Conservation (phyloP, 2,888 invertebrate species). For the Elegia similella region DNA sequence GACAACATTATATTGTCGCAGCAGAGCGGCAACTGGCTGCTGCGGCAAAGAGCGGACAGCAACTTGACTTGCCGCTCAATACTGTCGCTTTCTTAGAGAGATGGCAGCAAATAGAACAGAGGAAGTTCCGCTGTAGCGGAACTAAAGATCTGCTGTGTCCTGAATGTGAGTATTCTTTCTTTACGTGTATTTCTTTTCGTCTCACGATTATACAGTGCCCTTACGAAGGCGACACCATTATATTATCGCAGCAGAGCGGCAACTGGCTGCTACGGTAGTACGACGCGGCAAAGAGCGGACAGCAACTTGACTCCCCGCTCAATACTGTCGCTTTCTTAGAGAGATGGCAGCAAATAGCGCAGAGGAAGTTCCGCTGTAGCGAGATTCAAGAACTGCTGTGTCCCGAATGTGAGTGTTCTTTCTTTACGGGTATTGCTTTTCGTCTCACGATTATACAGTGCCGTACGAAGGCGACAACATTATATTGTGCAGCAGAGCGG, state of each 20-base stretch:
- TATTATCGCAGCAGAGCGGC: constrained; percentile 93
- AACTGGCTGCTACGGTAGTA: constrained; percentile 91
- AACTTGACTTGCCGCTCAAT: background rate
- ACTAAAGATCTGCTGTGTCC: background rate
- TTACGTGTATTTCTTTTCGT: too few species aligned
- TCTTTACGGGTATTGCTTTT: too few species aligned
- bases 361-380: constrained; percentile 39
- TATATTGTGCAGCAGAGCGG: too few species aligned
- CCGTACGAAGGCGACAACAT: constrained; percentile 55
- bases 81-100: background rate
- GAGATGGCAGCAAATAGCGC: constrained; percentile 34
- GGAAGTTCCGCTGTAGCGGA: background rate
- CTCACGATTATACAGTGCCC: too few species aligned
- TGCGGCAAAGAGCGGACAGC: background rate
- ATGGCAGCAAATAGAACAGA: background rate
- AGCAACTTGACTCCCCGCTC: constrained; percentile 84
- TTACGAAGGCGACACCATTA: constrained; percentile 97
- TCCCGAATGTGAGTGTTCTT: constrained; percentile 51
- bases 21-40: too few species aligned
- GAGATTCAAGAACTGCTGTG: constrained; percentile 49
- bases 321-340: constrained; percentile 86
- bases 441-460: too few species aligned
- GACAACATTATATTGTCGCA: too few species aligned
- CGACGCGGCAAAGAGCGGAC: constrained; percentile 64
- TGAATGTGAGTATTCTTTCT: background rate